Evolutionary conservation across 2,888 invertebrate genomes (phyloP), one percentile per base, ranked within the genome.

Genomic region (Ramazzottius varieornatus): DNA sequence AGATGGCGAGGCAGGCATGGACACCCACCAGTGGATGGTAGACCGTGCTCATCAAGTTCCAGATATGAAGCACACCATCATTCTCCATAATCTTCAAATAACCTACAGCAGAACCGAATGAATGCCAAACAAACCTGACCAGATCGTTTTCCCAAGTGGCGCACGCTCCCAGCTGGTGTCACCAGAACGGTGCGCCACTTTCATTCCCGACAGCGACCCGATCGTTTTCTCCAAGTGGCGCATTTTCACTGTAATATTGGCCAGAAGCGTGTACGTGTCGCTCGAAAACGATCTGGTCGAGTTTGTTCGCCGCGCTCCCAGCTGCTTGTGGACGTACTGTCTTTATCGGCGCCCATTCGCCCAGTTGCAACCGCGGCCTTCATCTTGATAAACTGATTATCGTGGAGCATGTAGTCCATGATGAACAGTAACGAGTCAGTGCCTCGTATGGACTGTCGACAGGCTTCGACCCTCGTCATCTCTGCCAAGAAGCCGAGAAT

Each of bases 371-470:
- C n/a, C 13, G 54, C 54, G n/a, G 54, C 54, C 4, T 24, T 54
- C 54, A 54, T 54, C 4, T 24, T 13, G 24, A 54, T 54, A 29
- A 24, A 29, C 24, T 54, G 54, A 54, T 54, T 54, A 8, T 54
- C 54, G 29, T 54, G 54, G 13, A 54, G 24, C 54, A 54, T 54
- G 54, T 54, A 54, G 29, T 54, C 54, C n/a, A 54, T 54, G 29
- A 54, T 29, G 24, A 54, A 54, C n/a, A 24, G 54, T 29, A 54
- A 29, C 24, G 29, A 16, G 13, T 24, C 54, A 29, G 4, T 54
- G 13, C 54, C 29, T 8, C 54, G 54, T n/a, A 54, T 54, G 29
- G 20, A n/a, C n/a, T 54, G 54, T 16, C 54, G 54, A 54, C 54
- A 54, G n/a, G 16, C 54, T 29, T 54, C 54, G 16, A 54, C 13